Base-by-base conservation (phyloP, 2,113 vertebrate genomes). In the Lamprotornis superbus region DNA sequence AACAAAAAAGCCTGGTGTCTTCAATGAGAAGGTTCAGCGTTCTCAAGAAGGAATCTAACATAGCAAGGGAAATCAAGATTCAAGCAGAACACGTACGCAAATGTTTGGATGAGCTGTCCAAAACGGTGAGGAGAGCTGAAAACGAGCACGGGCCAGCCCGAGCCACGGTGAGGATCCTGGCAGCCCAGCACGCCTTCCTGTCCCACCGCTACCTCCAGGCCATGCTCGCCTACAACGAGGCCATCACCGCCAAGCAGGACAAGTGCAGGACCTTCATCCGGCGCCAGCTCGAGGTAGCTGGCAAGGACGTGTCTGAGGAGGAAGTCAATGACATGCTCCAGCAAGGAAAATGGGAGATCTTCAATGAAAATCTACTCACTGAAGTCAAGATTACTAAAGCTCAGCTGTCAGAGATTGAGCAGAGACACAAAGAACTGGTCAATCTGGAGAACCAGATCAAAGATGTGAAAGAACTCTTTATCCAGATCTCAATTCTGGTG, bases 271-370 rank as follows among this genome's bases (percentile, higher is more conserved):
- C 97, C 30, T 99, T 99, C 88, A 99, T 99, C 86, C 94, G 98
- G 27, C 98, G 98, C 56, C 99, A 99, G 97, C 98, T 99, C 56
- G 99, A 99, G 95, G 98, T 99, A 7, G 98, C 98, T 20, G 99
- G 98, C 1, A 98, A 98, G 90, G 98, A 99, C 8, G 93, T 99
- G 24, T 97, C 98, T 1, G 99, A 99, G 91, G 98, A 98, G 63
- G 98, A 99, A 91, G 98, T 99, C 92, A 98, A 98, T 23, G 97
- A 99, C 68, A 99, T 99, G 99, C 97, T 99, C 40, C 98, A 98
- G 59, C 98, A 99, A 39, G 99, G 99, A 61, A 99, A 99, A 92
- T 99, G 99, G 99, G 99, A 99, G 80, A 97, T 99, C 80, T 99
- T 99, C 97, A 99, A 99, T 47, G 99, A 99, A 96, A 99, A 99